Percentiles rank a stretch among this genome's conserved stretches.
Conservation (phyloP, 2,797 vertebrate species). For the Coendou prehensilis region DNA sequence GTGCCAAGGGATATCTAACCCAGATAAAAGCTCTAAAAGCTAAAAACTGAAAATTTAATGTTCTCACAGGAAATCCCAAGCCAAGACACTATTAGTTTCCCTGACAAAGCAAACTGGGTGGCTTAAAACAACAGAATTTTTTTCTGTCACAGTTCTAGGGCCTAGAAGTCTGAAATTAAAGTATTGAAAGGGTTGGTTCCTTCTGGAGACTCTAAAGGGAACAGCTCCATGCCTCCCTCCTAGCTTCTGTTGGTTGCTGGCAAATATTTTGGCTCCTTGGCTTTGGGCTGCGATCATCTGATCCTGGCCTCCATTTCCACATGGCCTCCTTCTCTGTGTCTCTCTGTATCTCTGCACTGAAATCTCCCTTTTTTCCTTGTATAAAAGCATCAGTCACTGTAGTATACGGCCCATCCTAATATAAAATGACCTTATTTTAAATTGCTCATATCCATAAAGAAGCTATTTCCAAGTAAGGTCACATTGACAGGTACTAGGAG, state of each 20-base stretch:
- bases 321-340: background rate
- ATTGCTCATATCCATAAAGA: background rate
- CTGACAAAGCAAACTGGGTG: background rate
- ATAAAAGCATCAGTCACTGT: background rate
- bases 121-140: conserved; percentile 35
- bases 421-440: background rate
- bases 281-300: too few species aligned
- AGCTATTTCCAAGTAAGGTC: background rate
- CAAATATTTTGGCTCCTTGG: background rate
- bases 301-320: background rate
- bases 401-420: background rate
- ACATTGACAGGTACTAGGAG: background rate
- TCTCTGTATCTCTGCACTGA: background rate
- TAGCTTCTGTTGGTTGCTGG: background rate
- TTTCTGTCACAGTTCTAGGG: background rate
- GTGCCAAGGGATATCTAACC: background rate
- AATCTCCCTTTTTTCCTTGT: background rate
- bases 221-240: background rate
- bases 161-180: background rate
- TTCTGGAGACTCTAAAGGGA: background rate
- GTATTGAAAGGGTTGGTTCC: background rate
- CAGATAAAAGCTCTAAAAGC: conserved; percentile 35
- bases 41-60: background rate
- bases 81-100: background rate
- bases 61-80: background rate